Conservation (phyloP, 1,140 invertebrate species). For the Leptonema lineaticorne region DNA sequence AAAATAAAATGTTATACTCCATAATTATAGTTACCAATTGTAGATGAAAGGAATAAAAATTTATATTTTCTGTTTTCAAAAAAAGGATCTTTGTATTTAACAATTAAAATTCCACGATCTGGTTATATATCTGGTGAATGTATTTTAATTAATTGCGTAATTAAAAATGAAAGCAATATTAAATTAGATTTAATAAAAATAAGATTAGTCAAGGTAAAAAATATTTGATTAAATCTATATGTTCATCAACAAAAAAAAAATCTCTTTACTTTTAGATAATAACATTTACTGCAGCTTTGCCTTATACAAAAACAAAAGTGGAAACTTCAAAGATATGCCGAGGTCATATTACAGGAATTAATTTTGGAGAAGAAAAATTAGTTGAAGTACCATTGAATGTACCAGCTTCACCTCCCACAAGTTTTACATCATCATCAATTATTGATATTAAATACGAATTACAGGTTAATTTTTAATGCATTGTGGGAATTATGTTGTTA, state of each 20-base stretch:
- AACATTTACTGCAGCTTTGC: neutral
- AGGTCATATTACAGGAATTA: neutral
- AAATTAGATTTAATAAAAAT: neutral
- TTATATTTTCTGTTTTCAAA: constrained; percentile 4
- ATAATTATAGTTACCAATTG: neutral
- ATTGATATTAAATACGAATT: neutral
- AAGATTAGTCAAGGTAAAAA: neutral
- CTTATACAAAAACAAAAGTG: neutral
- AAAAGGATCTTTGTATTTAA: neutral
- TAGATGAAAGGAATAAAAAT: neutral
- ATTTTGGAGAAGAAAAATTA: neutral
- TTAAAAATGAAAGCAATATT: constrained; percentile 1
- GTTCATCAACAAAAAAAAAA: no score
- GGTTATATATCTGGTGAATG: constrained; percentile 5
- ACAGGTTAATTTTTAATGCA: neutral
- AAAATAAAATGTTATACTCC: no score
- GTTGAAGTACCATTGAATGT: neutral
- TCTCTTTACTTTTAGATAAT: constrained; percentile 1
- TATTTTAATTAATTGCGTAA: neutral
- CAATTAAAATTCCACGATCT: neutral
- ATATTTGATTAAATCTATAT: neutral
- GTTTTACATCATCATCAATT: neutral
- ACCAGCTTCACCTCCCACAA: neutral
- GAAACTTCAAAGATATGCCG: neutral
- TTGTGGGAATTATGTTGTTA: no score